phyloP scores from a whole-genome alignment of 2,113 vertebrate species.

The Pomatostomus ruficeps region DNA sequence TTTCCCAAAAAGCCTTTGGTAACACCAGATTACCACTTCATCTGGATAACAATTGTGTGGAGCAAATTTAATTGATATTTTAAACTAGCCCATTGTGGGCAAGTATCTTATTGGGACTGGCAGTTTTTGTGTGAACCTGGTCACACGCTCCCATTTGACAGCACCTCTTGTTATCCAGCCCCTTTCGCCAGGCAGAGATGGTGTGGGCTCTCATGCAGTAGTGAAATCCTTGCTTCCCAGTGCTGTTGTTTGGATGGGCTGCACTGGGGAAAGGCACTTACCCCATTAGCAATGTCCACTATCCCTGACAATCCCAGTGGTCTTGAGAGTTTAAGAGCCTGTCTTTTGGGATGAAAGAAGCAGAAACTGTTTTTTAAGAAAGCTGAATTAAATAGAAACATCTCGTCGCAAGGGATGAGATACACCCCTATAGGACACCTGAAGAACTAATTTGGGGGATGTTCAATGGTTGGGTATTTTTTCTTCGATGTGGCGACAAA shows the following conservation, averaged over 20 bases:
- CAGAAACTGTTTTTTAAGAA: background rate
- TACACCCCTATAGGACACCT: no score
- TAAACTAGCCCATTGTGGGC: background rate
- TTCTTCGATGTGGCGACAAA: rapidly evolving
- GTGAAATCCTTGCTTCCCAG: background rate
- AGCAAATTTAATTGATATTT: background rate
- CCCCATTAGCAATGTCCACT: rapidly evolving
- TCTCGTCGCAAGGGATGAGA: no score
- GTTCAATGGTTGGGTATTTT: background rate
- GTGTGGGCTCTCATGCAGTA: rapidly evolving
- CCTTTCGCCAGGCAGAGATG: background rate
- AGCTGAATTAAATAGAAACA: background rate
- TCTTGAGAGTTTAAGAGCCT: background rate
- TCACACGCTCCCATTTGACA: rapidly evolving
- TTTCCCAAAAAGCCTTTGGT: background rate
- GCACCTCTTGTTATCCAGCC: background rate
- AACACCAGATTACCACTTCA: background rate
- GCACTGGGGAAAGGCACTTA: rapidly evolving
- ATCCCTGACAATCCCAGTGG: background rate
- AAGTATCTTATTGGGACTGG: background rate
- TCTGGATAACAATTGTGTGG: background rate
- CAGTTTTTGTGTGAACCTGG: background rate
- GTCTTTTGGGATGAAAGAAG: background rate
- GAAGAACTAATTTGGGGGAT: background rate
- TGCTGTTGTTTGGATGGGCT: background rate